Base-by-base conservation (phyloP, 92 coral and sea anemone genomes). In the Siderastrea siderea region DNA sequence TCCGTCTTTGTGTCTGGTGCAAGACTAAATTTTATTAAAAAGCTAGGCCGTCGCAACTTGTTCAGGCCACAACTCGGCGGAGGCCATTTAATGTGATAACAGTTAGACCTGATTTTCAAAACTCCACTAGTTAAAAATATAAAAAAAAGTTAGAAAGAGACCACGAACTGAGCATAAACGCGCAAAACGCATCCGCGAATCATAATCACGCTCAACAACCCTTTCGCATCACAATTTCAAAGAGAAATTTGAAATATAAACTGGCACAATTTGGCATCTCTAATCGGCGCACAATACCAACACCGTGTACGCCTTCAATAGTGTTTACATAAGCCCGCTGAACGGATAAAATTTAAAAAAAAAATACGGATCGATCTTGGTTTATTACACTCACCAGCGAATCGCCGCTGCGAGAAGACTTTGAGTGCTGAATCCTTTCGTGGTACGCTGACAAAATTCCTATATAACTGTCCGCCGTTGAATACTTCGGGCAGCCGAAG, bases 231-330 rank as follows among this genome's bases (percentile, higher is more conserved):
- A 65, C 68, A 71, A 68, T 73, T 71, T 67, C 74, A 75, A 75
- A 82, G 84, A 75, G 74, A n/a, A 52, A 57, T 62, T 54, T 44
- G 84, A 26, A 51, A 59, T 68, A 81, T 86, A 86, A 90, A 90
- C 62, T 86, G 90, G 91, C 90, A 75, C 85, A 77, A 80, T 83
- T 86, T 78, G 90, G 75, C 88, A 86, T 86, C 80, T 84, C 76
- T 90, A 90, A 90, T 86, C 93, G 88, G n/a, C 77, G 75, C 62
- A 75, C 89, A 86, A 90, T 84, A 78, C 77, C 63, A 66, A 85
- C 87, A 80, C 60, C 79, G 80, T 88, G 66, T 90, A 72, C 60
- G 83, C 74, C 80, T 86, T 90, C 93, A 90, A 86, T 62, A 86
- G 77, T 90, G 90, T 90, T 90, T 90, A 86, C 93, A 80, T 75